Base-by-base conservation (phyloP, 2,113 vertebrate genomes). In the Cyanistes caeruleus region DNA sequence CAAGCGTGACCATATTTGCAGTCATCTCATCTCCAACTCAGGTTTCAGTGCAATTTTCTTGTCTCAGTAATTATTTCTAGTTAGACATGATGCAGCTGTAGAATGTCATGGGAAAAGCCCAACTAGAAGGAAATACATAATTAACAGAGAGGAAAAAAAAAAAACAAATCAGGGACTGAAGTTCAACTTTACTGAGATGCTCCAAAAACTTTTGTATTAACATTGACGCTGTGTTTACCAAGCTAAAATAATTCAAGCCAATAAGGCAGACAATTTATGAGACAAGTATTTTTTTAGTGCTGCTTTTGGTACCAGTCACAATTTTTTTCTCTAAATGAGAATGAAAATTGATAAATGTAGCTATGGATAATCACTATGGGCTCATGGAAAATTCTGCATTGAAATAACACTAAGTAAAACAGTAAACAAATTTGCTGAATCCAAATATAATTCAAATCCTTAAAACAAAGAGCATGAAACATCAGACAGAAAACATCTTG, bases 31-130 rank as follows among this genome's bases (percentile, higher is more conserved):
- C 91, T 84, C 53, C 69, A 69, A 73, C 58, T 41, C 76, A 84
- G 44, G 78, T 95, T 92, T 81, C 49, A 76, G 11, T 23, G 39
- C 58, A 96, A 73, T 87, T 83, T 95, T 94, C 80, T 89, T 68
- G 58, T 85, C 68, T 94, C 74, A 53, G 53, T 82, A 89, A 84
- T 89, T 96, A 91, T 64, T 91, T 91, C 63, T 82, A 82, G 78
- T 73, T 85, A 89, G 28, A 72, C 37, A n/a, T 49, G 60, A 88
- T 84, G 55, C 55, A 96, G 91, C 83, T 93, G 72, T 77, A 93
- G 43, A 11, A 84, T 75, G 31, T 62, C n/a, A 68, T 58, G 62
- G 48, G 72, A 58, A 31, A 89, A 95, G 25, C 77, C 37, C 0
- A 0, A 33, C 30, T 69, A 27, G 49, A 84, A 33, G n/a, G 17